Percentiles rank a stretch among this genome's conserved stretches.
Conservation (phyloP, 2,888 invertebrate species). For the Camponotus fellah region DNA sequence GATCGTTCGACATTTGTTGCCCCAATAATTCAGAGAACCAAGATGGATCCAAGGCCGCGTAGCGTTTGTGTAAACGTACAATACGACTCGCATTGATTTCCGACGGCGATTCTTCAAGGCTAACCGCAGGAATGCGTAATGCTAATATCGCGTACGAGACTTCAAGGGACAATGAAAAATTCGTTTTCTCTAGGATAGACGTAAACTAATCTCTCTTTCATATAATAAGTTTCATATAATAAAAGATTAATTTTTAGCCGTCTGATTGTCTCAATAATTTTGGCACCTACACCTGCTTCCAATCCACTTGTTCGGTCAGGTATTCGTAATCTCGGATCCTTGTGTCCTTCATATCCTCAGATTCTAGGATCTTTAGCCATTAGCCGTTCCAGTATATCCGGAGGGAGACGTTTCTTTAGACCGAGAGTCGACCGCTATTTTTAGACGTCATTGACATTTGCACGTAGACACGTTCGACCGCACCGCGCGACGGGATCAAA, state of each 20-base stretch:
- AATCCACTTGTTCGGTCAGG: background rate
- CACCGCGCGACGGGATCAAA: conserved; percentile 52
- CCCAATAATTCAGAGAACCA: conserved; percentile 76
- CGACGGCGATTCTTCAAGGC: conserved; percentile 61
- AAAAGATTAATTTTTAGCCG: background rate
- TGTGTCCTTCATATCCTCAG: conserved; percentile 5
- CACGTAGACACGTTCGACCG: conserved; percentile 67
- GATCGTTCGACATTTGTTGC: conserved; percentile 78
- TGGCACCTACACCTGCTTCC: background rate
- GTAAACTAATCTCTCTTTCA: conserved; percentile 3
- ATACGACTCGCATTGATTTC: conserved; percentile 73
- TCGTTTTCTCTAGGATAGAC: background rate
- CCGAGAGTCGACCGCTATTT: conserved; percentile 73
- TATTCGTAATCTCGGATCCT: conserved; percentile 14
- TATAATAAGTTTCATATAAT: too few relatives aligned
- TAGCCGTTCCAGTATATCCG: conserved; percentile 61
- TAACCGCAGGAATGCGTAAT: conserved; percentile 48
- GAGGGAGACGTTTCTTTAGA: conserved; percentile 47
- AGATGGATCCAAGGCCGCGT: conserved; percentile 75
- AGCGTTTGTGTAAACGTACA: conserved; percentile 70
- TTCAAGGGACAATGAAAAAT: background rate
- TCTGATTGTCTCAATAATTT: background rate
- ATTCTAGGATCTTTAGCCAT: conserved; percentile 37
- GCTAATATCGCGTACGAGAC: conserved; percentile 48
- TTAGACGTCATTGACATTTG: conserved; percentile 82